Evolutionary conservation across 2,113 vertebrate species (phyloP).

Genomic region (Macrotus californicus): DNA sequence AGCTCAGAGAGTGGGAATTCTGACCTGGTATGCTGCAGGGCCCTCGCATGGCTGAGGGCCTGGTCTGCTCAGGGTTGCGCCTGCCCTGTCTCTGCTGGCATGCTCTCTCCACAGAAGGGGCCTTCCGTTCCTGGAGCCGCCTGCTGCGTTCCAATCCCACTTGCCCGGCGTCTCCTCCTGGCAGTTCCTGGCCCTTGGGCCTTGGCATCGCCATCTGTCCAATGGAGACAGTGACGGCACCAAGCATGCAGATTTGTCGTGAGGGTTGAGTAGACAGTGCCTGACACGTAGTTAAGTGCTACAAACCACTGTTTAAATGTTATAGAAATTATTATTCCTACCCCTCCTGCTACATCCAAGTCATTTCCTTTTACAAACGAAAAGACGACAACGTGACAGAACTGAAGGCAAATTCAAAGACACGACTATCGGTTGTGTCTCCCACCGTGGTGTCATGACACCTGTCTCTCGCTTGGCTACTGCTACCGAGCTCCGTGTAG

Average conservation of each 20-base stretch:
- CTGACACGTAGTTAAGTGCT: neutral
- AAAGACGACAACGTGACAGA: neutral
- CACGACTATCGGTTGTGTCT: neutral
- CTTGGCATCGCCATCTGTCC: neutral
- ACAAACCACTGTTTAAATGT: neutral
- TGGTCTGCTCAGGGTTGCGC: neutral
- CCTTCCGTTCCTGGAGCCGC: neutral
- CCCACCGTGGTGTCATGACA: fast-evolving
- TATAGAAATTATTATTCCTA: neutral
- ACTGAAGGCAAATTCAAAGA: neutral
- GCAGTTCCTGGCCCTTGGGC: neutral
- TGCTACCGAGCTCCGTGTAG: fast-evolving
- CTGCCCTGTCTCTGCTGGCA: neutral
- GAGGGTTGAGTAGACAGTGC: neutral
- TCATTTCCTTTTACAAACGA: neutral
- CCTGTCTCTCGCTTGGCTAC: neutral
- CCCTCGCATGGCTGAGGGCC: neutral
- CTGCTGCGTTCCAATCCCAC: fast-evolving
- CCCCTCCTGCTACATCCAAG: neutral
- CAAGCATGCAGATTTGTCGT: neutral
- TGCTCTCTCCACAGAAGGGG: neutral
- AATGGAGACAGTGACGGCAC: neutral
- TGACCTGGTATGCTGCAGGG: neutral
- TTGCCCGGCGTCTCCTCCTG: neutral
- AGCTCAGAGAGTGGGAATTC: neutral